Percentiles rank a stretch among this genome's conserved stretches.
phyloP scores from a whole-genome alignment of 1,140 invertebrate species.

The Triops cancriformis region DNA sequence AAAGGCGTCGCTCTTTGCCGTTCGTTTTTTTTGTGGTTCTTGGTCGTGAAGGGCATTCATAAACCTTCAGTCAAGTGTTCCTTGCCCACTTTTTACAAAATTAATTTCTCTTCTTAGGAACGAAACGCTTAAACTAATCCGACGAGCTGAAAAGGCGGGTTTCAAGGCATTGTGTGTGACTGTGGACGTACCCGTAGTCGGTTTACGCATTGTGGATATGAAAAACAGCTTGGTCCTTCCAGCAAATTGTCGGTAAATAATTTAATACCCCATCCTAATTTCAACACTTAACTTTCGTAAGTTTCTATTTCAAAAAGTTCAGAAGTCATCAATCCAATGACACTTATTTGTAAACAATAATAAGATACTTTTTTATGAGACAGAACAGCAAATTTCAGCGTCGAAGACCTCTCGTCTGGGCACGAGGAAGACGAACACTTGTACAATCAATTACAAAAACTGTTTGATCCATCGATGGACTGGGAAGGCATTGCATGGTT shows the following conservation, averaged over 20 bases:
- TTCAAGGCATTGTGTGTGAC: slow-evolving; percentile 83
- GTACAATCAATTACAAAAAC: slow-evolving; percentile 26
- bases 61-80: too few relatives aligned
- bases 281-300: too few relatives aligned
- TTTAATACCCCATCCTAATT: too few relatives aligned
- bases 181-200: slow-evolving; percentile 80
- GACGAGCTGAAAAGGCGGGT: slow-evolving; percentile 56
- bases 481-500: slow-evolving; percentile 83
- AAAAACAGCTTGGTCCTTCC: slow-evolving; percentile 78
- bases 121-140: background rate
- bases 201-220: slow-evolving; percentile 64
- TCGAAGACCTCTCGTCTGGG: background rate
- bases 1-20: too few relatives aligned
- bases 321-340: too few relatives aligned
- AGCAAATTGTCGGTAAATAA: slow-evolving; percentile 56
- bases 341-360: too few relatives aligned
- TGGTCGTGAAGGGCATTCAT: too few relatives aligned
- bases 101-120: background rate
- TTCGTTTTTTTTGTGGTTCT: too few relatives aligned
- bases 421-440: background rate
- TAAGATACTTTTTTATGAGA: slow-evolving; percentile 15
- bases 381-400: background rate
- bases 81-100: background rate
- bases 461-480: slow-evolving; percentile 68
- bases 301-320: too few relatives aligned